Conservation (phyloP, 2,113 vertebrate genomes). For the Vulpes lagopus region DNA sequence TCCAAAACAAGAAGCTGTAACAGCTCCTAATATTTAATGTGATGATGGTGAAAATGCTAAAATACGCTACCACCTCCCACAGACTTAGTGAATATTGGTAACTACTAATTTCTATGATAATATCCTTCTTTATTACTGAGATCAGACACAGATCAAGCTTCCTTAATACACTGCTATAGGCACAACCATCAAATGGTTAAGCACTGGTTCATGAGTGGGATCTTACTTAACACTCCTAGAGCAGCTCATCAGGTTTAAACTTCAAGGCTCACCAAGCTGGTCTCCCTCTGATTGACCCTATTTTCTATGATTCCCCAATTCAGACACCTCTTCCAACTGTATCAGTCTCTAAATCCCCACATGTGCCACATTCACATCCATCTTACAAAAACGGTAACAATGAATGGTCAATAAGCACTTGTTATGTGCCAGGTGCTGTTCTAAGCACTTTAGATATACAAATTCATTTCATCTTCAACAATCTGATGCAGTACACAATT, state of each 20-base stretch:
- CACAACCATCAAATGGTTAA: not conserved
- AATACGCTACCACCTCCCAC: not conserved
- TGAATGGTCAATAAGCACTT: not conserved
- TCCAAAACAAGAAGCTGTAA: slow-evolving; percentile 35
- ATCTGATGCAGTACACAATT: not conserved
- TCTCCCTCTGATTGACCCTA: not conserved
- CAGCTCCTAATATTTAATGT: not conserved
- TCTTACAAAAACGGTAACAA: not conserved
- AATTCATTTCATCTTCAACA: not conserved
- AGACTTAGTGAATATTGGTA: not conserved
- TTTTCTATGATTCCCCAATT: not conserved
- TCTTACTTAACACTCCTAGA: not conserved
- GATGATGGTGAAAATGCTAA: slow-evolving; percentile 26
- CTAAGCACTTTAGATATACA: not conserved
- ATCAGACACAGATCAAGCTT: not conserved
- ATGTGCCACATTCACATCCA: not conserved
- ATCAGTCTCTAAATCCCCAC: not conserved
- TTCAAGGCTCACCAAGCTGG: not conserved
- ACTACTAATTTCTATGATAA: not conserved
- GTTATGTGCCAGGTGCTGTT: not conserved
- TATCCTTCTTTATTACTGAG: not conserved
- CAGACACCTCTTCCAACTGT: not conserved
- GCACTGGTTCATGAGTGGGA: not conserved
- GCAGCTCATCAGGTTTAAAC: not conserved
- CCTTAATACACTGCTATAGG: not conserved